Evolutionary conservation across 2,113 vertebrate species (phyloP), one percentile per base, ranked within the genome.

Genomic region (Nesoenas mayeri): DNA sequence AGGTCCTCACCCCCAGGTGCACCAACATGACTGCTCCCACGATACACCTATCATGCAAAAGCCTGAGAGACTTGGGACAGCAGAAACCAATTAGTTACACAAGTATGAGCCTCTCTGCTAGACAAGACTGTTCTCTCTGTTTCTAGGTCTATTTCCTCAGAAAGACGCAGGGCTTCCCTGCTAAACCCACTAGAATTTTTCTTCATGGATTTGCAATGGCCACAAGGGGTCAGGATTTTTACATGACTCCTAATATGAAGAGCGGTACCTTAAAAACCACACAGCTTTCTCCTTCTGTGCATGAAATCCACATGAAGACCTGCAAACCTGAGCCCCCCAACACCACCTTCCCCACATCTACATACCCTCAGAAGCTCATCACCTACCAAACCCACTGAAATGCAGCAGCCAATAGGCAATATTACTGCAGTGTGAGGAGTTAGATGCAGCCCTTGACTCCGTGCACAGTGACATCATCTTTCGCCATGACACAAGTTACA

Each of bases 161-260:
- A 84, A 81, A 44, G 28, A 56, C 10, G 51, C 1, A 36, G 2
- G 17, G 29, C 10, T 64, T 17, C 19, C 47, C 16, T 29, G 28
- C 32, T 42, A 70, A 64, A 20, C 6, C 11, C 15, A 5, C 0
- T 0, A 21, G 6, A 4, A 75, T 6, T 66, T 86, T 87, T 69
- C 44, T 15, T 85, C 66, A 47, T 1, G 2, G 17, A 64, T 51
- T 24, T 26, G 26, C 21, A 60, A 24, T 12, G 38, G 64, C 93
- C 93, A 85, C 88, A 67, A 77, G 81, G 34, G 79, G 91, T 93
- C 91, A 71, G 74, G 42, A 64, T 79, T 85, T 91, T 73, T n/a
- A 66, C 40, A 21, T 12, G 6, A 56, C 21, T 64, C 21, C 21
- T 56, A 79, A 79, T 2, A 47, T n/a, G 42, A 65, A 79, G 69